Evolutionary conservation across 1,140 invertebrate species (phyloP).

Genomic region (Orussus abietinus): DNA sequence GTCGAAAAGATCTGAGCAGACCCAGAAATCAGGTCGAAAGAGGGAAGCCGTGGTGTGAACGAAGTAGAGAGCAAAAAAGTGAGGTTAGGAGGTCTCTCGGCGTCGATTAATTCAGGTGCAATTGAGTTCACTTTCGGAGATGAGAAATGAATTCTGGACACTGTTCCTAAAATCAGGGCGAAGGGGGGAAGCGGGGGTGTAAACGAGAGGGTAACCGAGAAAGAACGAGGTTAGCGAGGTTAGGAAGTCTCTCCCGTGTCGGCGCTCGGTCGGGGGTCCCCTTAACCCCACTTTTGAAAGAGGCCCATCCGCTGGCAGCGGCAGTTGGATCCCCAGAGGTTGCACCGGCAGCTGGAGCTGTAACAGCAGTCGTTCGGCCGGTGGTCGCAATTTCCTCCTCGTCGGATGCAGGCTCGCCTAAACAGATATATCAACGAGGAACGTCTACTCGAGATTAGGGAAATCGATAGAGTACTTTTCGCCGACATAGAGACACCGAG

Average conservation of each 20-base stretch:
- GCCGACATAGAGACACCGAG: slow-evolving; percentile 36
- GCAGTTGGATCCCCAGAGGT: slow-evolving; percentile 87
- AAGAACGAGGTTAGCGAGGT: background rate
- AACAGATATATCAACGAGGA: slow-evolving; percentile 82
- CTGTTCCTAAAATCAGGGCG: too few species aligned
- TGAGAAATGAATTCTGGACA: too few species aligned
- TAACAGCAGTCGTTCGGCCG: slow-evolving; percentile 82
- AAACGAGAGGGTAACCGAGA: background rate
- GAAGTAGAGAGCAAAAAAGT: too few species aligned
- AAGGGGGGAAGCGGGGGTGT: background rate
- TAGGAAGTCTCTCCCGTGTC: background rate
- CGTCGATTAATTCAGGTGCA: too few species aligned
- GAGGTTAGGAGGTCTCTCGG: too few species aligned
- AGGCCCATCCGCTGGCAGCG: slow-evolving; percentile 83
- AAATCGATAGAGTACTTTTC: slow-evolving; percentile 42
- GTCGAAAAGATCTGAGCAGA: too few species aligned
- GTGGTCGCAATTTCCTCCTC: slow-evolving; percentile 79
- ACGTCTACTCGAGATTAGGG: slow-evolving; percentile 66
- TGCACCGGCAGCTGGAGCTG: slow-evolving; percentile 82
- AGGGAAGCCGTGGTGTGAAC: too few species aligned
- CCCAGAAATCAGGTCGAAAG: too few species aligned
- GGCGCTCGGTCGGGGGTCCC: background rate
- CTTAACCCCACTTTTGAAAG: slow-evolving; percentile 85
- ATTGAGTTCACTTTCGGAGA: too few species aligned
- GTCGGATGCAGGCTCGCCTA: slow-evolving; percentile 78